phyloP scores from a whole-genome alignment of 1,140 invertebrate species.

The Listronotus bonariensis region DNA sequence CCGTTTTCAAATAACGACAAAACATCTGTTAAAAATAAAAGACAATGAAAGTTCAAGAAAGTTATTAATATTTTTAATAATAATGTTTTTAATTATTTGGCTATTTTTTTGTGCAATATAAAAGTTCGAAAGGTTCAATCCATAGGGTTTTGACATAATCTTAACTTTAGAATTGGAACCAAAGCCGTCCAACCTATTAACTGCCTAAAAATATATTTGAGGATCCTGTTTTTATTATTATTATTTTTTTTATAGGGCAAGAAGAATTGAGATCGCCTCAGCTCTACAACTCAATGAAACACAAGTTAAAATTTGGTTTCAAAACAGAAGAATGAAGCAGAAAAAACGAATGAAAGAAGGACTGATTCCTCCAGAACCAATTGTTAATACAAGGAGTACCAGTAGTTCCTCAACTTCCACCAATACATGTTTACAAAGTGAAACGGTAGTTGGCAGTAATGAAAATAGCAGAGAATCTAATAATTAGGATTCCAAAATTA shows the following conservation, averaged over 20 bases:
- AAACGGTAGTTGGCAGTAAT: slow-evolving; percentile 59
- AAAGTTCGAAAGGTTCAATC: too few species aligned
- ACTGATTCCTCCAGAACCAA: slow-evolving; percentile 68
- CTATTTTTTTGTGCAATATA: too few species aligned
- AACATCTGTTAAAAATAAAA: too few species aligned
- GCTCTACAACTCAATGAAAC: slow-evolving; percentile 96
- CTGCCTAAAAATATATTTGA: too few species aligned
- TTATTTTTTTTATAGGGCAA: slow-evolving; percentile 63
- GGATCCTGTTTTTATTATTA: too few species aligned
- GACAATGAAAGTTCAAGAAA: too few species aligned
- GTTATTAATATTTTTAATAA: too few species aligned
- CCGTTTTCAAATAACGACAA: too few species aligned
- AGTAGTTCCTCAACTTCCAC: slow-evolving; percentile 56
- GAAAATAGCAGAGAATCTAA: slow-evolving; percentile 67
- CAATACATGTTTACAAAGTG: slow-evolving; percentile 46
- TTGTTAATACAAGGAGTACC: slow-evolving; percentile 43
- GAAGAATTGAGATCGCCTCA: slow-evolving; percentile 96
- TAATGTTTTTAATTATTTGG: too few species aligned
- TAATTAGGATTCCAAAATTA: background rate
- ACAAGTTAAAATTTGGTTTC: slow-evolving; percentile 93
- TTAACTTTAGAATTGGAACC: too few species aligned
- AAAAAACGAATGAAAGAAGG: slow-evolving; percentile 94
- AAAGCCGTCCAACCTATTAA: too few species aligned
- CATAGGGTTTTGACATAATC: too few species aligned
- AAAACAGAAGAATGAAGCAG: slow-evolving; percentile 91